These are phyloP conservation scores for Sebastes itinus DNA, from an alignment of 2,797 vertebrate species.

Conservation along the genomic window DNA sequence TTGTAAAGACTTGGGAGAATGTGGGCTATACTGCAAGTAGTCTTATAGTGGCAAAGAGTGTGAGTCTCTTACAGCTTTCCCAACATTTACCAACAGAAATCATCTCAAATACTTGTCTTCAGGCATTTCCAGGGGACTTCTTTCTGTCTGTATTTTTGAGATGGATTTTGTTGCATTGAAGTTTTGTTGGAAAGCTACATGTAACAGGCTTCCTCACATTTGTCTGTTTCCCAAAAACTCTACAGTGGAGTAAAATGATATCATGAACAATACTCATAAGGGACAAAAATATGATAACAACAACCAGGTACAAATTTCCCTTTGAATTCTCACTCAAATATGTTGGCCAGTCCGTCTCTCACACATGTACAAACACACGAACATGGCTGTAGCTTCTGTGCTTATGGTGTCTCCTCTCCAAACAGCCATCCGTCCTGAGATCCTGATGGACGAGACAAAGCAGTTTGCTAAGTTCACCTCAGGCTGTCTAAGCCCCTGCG, in stretches of 20 bases:
- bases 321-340: background rate
- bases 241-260: background rate
- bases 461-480: conserved; percentile 57
- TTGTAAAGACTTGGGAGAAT: background rate
- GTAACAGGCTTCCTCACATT: background rate
- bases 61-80: background rate
- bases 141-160: conserved; percentile 5
- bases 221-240: conserved; percentile 8
- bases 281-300: background rate
- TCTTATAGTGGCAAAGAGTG: background rate
- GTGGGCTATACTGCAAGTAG: background rate
- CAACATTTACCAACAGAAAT: conserved; percentile 17
- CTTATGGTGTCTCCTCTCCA: background rate
- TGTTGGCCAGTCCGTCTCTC: background rate
- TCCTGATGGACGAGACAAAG: conserved; percentile 26
- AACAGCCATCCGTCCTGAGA: conserved; percentile 1
- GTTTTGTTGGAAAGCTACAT: conserved; percentile 11
- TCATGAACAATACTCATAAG: background rate
- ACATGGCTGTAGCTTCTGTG: background rate
- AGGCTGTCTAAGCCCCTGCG: conserved; percentile 49
- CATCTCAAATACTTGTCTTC: background rate
- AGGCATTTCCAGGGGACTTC: background rate
- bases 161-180: conserved; percentile 20
- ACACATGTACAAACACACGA: background rate
- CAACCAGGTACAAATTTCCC: background rate